Conservation (phyloP, 1,140 invertebrate genomes). For the Portunus trituberculatus region DNA sequence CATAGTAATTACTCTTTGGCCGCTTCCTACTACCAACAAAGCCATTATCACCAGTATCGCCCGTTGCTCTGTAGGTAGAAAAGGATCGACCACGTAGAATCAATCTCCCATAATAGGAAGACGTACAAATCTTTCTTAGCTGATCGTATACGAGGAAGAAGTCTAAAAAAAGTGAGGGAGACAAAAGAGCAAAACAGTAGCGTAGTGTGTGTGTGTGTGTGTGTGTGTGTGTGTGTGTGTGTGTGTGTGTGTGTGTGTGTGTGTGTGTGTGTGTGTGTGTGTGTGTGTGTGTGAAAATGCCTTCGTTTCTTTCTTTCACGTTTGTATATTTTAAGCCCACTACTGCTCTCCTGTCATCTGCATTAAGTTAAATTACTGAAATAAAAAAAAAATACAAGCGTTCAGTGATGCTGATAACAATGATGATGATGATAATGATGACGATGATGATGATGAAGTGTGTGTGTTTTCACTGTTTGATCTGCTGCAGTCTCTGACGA, state of each 20-base stretch:
- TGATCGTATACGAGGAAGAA: no score
- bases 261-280: background rate
- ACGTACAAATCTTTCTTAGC: no score
- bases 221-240: constrained; percentile 18
- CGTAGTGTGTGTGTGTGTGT: background rate
- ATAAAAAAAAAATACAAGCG: background rate
- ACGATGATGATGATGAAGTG: background rate
- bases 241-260: constrained; percentile 29
- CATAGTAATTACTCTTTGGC: no score
- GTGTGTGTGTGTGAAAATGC: background rate
- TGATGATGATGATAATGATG: no score
- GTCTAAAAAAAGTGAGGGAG: no score
- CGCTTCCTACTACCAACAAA: no score
- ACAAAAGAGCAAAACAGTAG: no score
- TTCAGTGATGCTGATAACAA: background rate
- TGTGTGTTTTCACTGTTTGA: background rate
- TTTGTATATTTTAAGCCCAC: background rate
- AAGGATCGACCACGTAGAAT: no score
- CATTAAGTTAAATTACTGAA: background rate
- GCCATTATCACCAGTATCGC: no score
- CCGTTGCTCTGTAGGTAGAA: no score
- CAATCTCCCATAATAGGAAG: no score
- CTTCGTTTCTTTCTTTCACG: background rate
- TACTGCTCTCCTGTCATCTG: background rate
- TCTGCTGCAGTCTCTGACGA: no score